Conservation (phyloP, 2,797 vertebrate genomes). For the Champsocephalus esox region DNA sequence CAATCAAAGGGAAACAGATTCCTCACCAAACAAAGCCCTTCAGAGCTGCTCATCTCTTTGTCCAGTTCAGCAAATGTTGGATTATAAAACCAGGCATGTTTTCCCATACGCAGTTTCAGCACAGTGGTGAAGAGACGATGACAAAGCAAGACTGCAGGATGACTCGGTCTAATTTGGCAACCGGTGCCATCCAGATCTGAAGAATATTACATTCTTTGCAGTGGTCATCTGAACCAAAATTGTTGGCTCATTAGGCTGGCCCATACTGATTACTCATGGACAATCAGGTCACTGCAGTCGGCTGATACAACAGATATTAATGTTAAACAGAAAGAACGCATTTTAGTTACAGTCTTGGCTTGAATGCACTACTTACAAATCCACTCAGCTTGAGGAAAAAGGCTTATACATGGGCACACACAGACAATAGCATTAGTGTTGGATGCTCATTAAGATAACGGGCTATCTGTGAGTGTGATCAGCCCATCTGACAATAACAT, state of each 20-base stretch:
- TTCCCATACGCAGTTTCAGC: constrained; percentile 38
- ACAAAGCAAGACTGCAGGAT: constrained; percentile 57
- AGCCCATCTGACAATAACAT: constrained; percentile 69
- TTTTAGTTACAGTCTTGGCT: constrained; percentile 59
- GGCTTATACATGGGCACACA: constrained; percentile 58
- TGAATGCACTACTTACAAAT: constrained; percentile 59
- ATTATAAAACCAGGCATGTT: constrained; percentile 60
- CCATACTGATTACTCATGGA: constrained; percentile 53
- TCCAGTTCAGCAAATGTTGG: constrained; percentile 48
- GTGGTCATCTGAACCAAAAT: constrained; percentile 62
- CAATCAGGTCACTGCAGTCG: constrained; percentile 60
- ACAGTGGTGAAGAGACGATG: constrained; percentile 42
- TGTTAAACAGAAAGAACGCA: constrained; percentile 42
- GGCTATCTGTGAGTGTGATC: constrained; percentile 72
- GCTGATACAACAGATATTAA: constrained; percentile 60
- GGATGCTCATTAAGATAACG: constrained; percentile 81
- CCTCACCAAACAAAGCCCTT: constrained; percentile 55
- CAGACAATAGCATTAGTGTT: constrained; percentile 77
- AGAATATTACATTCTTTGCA: constrained; percentile 61
- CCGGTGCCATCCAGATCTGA: constrained; percentile 38
- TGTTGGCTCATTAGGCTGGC: constrained; percentile 57
- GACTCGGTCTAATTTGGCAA: constrained; percentile 64
- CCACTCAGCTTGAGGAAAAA: constrained; percentile 66
- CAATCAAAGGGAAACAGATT: constrained; percentile 56
- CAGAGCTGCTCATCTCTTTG: constrained; percentile 60